Conservation (phyloP, 2,797 vertebrate genomes). For the Ceryle rudis region DNA sequence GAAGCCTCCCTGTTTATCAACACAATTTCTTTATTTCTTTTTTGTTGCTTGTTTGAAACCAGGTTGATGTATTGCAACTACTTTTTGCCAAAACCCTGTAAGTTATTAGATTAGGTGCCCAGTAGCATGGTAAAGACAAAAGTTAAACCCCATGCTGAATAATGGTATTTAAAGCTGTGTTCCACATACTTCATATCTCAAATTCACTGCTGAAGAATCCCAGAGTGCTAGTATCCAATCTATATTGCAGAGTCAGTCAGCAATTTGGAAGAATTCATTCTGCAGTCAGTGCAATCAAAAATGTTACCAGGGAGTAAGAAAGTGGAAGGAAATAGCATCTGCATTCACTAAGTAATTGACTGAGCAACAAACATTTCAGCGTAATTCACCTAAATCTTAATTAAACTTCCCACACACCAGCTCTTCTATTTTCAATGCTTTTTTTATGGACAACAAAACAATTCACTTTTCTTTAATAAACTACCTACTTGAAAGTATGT, state of each 20-base stretch:
- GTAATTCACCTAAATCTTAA: constrained; percentile 67
- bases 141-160: background rate
- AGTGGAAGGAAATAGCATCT: constrained; percentile 57
- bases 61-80: background rate
- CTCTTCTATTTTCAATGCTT: background rate
- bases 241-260: constrained; percentile 30
- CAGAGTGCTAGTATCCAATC: background rate
- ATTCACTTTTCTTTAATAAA: constrained; percentile 29
- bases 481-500: background rate
- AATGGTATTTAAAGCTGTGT: background rate
- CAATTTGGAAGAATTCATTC: constrained; percentile 48
- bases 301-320: constrained; percentile 33
- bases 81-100: background rate
- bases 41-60: background rate
- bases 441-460: background rate
- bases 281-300: constrained; percentile 52
- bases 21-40: background rate
- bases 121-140: background rate
- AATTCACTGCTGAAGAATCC: constrained; percentile 15
- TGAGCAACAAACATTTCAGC: constrained; percentile 57
- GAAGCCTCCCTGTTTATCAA: background rate
- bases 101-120: background rate
- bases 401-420: constrained; percentile 48
- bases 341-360: constrained; percentile 60
- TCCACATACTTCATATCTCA: background rate